These are phyloP conservation scores for Palaemon carinicauda DNA, from an alignment of 1,140 invertebrate species.

Conservation along the genomic window DNA sequence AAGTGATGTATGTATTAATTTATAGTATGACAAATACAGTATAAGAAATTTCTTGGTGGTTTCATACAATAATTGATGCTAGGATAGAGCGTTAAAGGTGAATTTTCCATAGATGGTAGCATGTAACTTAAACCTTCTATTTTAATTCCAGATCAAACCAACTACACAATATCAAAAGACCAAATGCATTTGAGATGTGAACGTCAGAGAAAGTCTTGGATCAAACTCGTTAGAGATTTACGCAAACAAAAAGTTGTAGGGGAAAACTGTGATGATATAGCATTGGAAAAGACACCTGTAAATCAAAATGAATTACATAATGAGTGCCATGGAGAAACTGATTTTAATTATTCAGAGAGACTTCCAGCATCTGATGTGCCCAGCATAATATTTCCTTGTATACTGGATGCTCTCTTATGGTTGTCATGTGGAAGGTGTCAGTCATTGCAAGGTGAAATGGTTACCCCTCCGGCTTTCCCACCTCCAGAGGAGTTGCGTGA, in stretches of 20 bases:
- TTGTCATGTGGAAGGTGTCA: constrained; percentile 41
- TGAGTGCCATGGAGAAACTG: background rate
- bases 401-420: constrained; percentile 54
- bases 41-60: no score
- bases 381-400: constrained; percentile 54
- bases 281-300: background rate
- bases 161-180: constrained; percentile 60
- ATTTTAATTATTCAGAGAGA: background rate
- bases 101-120: background rate
- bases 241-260: background rate
- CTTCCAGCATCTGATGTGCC: constrained; percentile 39
- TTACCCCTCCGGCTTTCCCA: constrained; percentile 18
- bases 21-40: no score
- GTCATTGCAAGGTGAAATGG: constrained; percentile 32
- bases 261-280: no score
- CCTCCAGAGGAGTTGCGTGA: constrained; percentile 26
- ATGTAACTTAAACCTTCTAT: background rate
- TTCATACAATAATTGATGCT: no score
- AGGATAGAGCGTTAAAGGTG: no score
- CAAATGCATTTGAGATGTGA: constrained; percentile 57
- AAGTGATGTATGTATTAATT: no score
- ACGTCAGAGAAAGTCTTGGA: constrained; percentile 66
- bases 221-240: constrained; percentile 50
- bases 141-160: constrained; percentile 63
- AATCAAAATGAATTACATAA: background rate